phyloP scores from a whole-genome alignment of 2,113 vertebrate genomes.

The Recurvirostra avosetta region DNA sequence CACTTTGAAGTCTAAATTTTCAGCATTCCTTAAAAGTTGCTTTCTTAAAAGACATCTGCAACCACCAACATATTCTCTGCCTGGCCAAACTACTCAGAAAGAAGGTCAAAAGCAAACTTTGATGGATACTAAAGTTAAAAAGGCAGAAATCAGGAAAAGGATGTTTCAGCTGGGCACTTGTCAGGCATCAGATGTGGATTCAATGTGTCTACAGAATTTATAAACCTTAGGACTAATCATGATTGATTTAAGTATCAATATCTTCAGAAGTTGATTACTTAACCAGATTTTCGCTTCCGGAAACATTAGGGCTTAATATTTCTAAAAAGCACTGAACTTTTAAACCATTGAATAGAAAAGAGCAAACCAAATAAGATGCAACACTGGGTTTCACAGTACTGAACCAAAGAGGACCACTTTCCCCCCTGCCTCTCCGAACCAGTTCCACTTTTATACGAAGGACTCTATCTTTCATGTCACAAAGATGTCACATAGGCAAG shows the following conservation, averaged over 20 bases:
- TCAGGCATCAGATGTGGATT: accelerated
- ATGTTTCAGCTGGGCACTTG: neutral
- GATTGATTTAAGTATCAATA: neutral
- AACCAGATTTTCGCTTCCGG: neutral
- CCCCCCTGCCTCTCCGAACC: neutral
- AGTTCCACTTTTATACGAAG: neutral
- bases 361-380: neutral
- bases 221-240: neutral
- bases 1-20: neutral
- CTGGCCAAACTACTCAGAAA: neutral
- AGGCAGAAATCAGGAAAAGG: neutral
- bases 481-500: neutral
- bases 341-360: neutral
- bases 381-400: neutral
- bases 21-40: neutral
- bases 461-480: neutral
- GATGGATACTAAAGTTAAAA: neutral
- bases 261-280: neutral
- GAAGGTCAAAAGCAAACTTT: neutral
- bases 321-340: neutral
- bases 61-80: neutral
- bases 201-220: neutral
- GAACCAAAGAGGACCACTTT: neutral
- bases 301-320: neutral
- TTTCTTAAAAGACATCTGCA: neutral